Conservation (phyloP, 1,140 invertebrate genomes). For the Drosophila tsacasi region DNA sequence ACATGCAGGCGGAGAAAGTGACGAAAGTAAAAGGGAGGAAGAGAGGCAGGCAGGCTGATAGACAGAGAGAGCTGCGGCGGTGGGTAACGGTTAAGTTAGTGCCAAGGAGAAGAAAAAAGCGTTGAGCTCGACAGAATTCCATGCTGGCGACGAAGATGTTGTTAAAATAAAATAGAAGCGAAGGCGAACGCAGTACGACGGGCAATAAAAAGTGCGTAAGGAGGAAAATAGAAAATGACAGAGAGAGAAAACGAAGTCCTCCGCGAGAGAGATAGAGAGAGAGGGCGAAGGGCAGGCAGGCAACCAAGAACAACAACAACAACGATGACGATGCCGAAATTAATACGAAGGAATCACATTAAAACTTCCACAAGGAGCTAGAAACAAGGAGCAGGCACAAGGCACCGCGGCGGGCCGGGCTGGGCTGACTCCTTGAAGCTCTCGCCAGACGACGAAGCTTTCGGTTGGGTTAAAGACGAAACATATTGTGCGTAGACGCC, state of each 20-base stretch:
- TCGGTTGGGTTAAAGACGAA: constrained; percentile 82
- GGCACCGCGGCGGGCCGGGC: constrained; percentile 6
- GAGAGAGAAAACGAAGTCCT: constrained; percentile 10
- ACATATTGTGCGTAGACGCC: constrained; percentile 82
- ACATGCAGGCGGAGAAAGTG: constrained; percentile 37
- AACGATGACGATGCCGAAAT: constrained; percentile 80
- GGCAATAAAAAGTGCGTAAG: constrained; percentile 80
- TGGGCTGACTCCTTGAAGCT: constrained; percentile 43
- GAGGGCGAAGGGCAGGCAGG: constrained; percentile 11
- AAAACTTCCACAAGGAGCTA: constrained; percentile 70
- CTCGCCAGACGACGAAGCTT: constrained; percentile 49
- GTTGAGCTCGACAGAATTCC: constrained; percentile 73
- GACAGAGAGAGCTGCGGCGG: background rate
- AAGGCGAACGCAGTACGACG: constrained; percentile 50
- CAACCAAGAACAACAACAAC: constrained; percentile 48
- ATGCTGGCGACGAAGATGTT: constrained; percentile 72
- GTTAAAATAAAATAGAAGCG: constrained; percentile 73
- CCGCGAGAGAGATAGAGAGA: constrained; percentile 1
- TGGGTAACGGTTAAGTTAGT: constrained; percentile 57
- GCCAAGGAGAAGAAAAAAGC: constrained; percentile 42
- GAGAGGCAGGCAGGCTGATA: background rate
- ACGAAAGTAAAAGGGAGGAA: constrained; percentile 13
- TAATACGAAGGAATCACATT: constrained; percentile 83
- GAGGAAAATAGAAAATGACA: constrained; percentile 70
- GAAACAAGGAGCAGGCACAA: constrained; percentile 22